Conservation (phyloP, 2,888 invertebrate genomes). For the Teleogryllus oceanicus region DNA sequence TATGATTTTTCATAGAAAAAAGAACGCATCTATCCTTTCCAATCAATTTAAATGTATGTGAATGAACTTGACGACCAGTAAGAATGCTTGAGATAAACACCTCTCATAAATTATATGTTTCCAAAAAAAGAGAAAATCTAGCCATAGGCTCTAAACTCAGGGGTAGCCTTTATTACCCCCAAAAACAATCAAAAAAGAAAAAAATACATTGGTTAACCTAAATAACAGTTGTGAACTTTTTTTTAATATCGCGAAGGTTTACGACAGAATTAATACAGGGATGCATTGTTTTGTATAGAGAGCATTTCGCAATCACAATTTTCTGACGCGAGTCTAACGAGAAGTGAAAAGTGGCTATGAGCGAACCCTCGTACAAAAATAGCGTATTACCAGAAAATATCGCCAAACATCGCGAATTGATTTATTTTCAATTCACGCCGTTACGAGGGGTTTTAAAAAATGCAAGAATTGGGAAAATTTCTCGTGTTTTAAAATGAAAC, state of each 20-base stretch:
- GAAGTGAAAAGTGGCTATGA: conserved; percentile 10
- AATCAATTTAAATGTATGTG: too few relatives aligned
- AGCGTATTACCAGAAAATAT: conserved; percentile 9
- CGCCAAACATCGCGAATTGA: conserved; percentile 18
- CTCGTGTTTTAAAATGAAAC: not conserved
- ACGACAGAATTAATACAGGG: conserved; percentile 7
- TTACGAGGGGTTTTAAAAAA: not conserved
- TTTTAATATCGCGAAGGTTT: conserved; percentile 9
- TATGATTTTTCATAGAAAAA: too few relatives aligned
- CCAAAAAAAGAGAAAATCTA: too few relatives aligned
- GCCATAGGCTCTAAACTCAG: too few relatives aligned
- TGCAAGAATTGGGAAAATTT: not conserved
- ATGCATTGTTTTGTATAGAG: conserved; percentile 18
- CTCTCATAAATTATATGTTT: too few relatives aligned
- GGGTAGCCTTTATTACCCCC: not conserved
- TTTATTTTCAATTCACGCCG: conserved; percentile 18
- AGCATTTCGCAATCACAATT: not conserved
- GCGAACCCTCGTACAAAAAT: conserved; percentile 1
- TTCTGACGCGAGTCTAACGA: conserved; percentile 6
- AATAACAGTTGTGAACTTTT: not conserved
- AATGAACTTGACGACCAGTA: too few relatives aligned
- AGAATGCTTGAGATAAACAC: too few relatives aligned
- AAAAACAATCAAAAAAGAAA: not conserved
- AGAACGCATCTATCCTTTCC: too few relatives aligned
- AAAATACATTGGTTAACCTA: not conserved